These are phyloP conservation scores for Agriotes lineatus DNA, from an alignment of 2,888 invertebrate species.

Conservation along the genomic window DNA sequence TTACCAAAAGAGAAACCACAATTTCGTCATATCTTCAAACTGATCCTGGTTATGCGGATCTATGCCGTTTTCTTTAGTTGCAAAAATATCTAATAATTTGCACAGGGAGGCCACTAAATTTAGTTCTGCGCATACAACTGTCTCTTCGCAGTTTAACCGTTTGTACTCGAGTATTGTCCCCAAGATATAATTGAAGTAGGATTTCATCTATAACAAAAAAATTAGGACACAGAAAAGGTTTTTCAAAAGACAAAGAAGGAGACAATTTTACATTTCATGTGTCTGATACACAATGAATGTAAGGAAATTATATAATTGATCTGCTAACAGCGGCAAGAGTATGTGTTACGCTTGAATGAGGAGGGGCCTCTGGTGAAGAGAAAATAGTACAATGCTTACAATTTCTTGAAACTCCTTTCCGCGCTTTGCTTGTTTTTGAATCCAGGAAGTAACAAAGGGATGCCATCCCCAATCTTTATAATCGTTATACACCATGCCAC, in stretches of 20 bases:
- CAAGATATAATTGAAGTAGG: slow-evolving; percentile 73
- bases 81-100: slow-evolving; percentile 78
- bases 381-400: too few relatives aligned
- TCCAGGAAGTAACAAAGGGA: slow-evolving; percentile 84
- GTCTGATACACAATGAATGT: too few relatives aligned
- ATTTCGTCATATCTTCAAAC: slow-evolving; percentile 73
- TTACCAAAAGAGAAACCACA: slow-evolving; percentile 81
- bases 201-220: slow-evolving; percentile 67
- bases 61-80: slow-evolving; percentile 75
- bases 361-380: too few relatives aligned
- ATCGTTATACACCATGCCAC: slow-evolving; percentile 96
- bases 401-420: slow-evolving; percentile 70
- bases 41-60: slow-evolving; percentile 71
- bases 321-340: too few relatives aligned
- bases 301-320: too few relatives aligned
- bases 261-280: too few relatives aligned
- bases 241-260: too few relatives aligned
- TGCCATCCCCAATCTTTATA: slow-evolving; percentile 91
- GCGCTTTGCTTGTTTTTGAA: slow-evolving; percentile 71
- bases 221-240: background rate
- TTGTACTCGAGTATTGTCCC: slow-evolving; percentile 79
- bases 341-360: too few relatives aligned
- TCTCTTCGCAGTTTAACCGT: slow-evolving; percentile 76
- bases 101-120: slow-evolving; percentile 84
- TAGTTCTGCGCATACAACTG: slow-evolving; percentile 78